Percentiles rank a stretch among this genome's conserved stretches.
phyloP scores from a whole-genome alignment of 2,113 vertebrate species.

The Cynopterus brachyotis region DNA sequence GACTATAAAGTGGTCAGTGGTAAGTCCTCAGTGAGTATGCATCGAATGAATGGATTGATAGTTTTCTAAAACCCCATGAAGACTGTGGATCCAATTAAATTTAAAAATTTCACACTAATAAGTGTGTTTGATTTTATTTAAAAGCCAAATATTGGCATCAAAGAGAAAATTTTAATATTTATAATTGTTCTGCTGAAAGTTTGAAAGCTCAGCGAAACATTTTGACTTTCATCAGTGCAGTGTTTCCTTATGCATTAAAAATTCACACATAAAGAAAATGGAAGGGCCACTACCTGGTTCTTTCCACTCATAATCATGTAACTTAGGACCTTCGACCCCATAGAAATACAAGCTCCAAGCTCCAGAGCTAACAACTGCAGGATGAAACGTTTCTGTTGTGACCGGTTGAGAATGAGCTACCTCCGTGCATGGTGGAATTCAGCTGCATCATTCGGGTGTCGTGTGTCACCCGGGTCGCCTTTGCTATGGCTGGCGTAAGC shows the following conservation, averaged over 20 bases:
- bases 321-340: neutral
- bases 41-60: neutral
- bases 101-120: no score
- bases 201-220: neutral
- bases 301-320: neutral
- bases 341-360: neutral
- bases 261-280: neutral
- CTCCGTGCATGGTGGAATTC: neutral
- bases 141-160: neutral
- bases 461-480: neutral
- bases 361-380: neutral
- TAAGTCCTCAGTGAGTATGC: neutral
- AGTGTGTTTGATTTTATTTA: neutral
- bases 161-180: neutral
- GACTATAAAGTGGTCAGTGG: no score
- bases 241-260: neutral
- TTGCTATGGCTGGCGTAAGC: neutral
- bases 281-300: neutral
- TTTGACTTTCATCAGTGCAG: neutral
- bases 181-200: neutral
- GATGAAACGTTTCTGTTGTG: neutral
- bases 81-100: neutral
- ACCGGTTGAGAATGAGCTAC: neutral
- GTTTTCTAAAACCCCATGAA: neutral
- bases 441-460: rapidly evolving